Evolutionary conservation across 1,140 invertebrate species (phyloP), one percentile per base, ranked within the genome.

Genomic region (Heliconius hewitsoni): DNA sequence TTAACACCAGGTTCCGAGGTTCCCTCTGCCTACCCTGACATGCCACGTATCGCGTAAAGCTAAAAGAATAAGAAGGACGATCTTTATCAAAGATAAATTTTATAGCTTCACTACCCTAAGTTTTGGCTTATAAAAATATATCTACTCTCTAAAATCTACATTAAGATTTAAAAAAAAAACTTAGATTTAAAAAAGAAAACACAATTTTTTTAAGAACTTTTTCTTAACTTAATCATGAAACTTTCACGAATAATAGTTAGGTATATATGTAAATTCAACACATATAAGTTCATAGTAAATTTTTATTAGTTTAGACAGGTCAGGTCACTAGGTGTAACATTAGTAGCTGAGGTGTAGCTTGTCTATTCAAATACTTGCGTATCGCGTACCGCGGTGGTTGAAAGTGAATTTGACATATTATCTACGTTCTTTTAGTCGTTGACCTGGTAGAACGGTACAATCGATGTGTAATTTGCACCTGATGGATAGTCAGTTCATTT

Each of bases 301-400:
- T 74, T 74, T 74, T 23, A 76, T 73, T 66, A 73, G 77, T 79
- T 74, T 50, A 23, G 71, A 37, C 39, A 42, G 57, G 23, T 76
- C 75, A 71, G 75, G 77, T 79, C 77, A 79, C 52, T 50, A 71
- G 74, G 34, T 76, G 77, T 79, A 79, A 79, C 73, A 74, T 74
- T 50, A 79, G 72, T 39, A 74, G 71, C 57, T 79, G 77, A 79
- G 77, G 77, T 79, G 30, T 66, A 30, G 52, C 71, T 57, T 79
- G 77, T 79, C 77, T 73, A 57, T 74, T 74, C 60, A 42, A 18
- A 42, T 78, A 73, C 19, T 37, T n/a, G 23, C 11, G 66, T 76
- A 70, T 60, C 55, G 37, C 23, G 23, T 37, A 11, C 39, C n/a
- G 2, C 13, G 75, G 37, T 71, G 39, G 74, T 74, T 52, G 30